Base-by-base conservation (phyloP, 2,113 vertebrate genomes). In the Hyperoodon ampullatus region DNA sequence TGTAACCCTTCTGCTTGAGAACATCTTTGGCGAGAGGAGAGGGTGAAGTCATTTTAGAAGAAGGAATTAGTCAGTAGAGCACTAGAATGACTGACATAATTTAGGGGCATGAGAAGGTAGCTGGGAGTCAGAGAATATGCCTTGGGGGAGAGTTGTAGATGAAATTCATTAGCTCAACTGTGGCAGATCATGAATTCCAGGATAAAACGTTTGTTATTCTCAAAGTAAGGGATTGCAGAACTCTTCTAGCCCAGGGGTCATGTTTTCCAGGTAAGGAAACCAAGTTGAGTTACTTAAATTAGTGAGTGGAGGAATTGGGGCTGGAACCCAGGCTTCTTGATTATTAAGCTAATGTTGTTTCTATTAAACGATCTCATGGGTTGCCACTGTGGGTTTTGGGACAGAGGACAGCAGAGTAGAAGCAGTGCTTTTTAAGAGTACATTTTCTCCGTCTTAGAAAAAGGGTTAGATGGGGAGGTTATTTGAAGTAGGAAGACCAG, bases 231-330 rank as follows among this genome's bases (percentile, higher is more conserved):
- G 8, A 30, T 33, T 21, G 18, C 30, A 74, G 42, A 77, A 24
- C 19, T 93, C 39, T 63, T 81, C 33, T 47, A 66, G 70, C 11
- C 75, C 70, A 39, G 60, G 58, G 80, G 6, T 88, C 24, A 23
- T 65, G 74, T 60, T 95, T 93, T 92, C 39, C 35, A 95, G 63
- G 14, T 63, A 26, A 88, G 87, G 60, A 95, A 87, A 92, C 47
- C 53, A 71, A 68, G 77, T 8, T 70, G 53, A 89, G 30, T 83
- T 75, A 78, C 21, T 94, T 53, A 75, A 3, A 16, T 95, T 47
- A 68, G 42, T 87, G 55, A 42, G 33, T 82, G 68, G 72, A 89
- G 24, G 63, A 82, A 58, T 6, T 72, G 78, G 61, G 28, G 1
- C 66, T 91, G 42, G 35, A 77, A 28, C 24, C 42, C 28, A n/a